Base-by-base conservation (phyloP, 2,888 invertebrate species). In the Epiblema foenella region DNA sequence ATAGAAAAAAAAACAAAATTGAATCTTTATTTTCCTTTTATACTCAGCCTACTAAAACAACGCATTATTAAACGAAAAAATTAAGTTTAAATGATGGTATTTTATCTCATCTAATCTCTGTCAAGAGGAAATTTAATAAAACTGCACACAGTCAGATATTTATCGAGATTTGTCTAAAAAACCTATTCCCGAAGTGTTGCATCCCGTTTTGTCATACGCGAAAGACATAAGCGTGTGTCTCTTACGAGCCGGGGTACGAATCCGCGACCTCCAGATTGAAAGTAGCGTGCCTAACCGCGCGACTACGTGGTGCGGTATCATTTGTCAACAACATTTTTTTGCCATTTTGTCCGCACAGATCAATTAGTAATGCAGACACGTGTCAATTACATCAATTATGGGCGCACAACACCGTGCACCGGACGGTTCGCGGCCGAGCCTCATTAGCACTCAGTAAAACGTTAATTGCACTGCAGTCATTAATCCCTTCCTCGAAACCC, bases 401-500 rank as follows among this genome's bases (percentile, higher is more conserved):
- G 17, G 59, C 29, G 42, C 49, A 18, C 65, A 62, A 39, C 24
- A 24, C 24, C 24, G 4, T 24, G n/a, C 17, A 68, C 52, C 39
- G 24, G n/a, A 33, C 69, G 42, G 60, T 68, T 72, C 63, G 49
- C 73, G 39, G 60, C 66, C 46, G 59, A 49, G 49, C 15, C 60
- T 69, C 69, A 75, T 75, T 75, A 75, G 70, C 73, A 60, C 59
- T 52, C 77, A 49, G 78, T 82, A 81, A 81, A 82, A 80, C 75
- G 76, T 78, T 83, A 82, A 85, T 82, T 83, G 79, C 78, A 15
- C 79, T 76, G 49, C 76, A 75, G 75, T 75, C 79, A 76, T 79
- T 72, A 75, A 77, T 75, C 75, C 75, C 74, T 84, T 81, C 82
- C 74, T 67, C 68, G 80, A 79, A 81, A 69, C 72, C 60, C 70